A percentile compares a stretch with the other conserved stretches of the same genome.
Conservation (phyloP, 2,797 vertebrate genomes). For the Menidia menidia region DNA sequence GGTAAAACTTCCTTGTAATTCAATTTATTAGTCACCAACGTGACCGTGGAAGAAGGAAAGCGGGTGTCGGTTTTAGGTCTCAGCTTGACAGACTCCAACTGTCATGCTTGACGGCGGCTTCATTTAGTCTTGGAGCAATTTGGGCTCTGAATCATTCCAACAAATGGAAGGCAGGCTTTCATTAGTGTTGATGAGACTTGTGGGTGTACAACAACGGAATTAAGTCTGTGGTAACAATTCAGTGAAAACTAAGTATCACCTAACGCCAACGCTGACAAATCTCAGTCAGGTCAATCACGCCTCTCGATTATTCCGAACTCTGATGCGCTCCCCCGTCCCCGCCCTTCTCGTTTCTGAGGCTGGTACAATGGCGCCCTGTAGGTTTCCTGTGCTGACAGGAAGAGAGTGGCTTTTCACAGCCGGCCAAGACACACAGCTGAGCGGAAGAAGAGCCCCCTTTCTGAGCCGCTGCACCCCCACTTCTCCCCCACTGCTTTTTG, state of each 20-base stretch:
- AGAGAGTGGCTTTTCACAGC: constrained; percentile 79
- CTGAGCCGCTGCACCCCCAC: constrained; percentile 35
- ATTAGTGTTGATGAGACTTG: constrained; percentile 22
- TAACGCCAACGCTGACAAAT: constrained; percentile 39
- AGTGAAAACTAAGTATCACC: constrained; percentile 37
- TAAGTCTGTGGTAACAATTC: background rate
- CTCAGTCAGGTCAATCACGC: constrained; percentile 45
- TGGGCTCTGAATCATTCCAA: constrained; percentile 25
- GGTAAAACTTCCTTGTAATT: constrained; percentile 26
- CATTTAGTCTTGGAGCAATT: constrained; percentile 16
- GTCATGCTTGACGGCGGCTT: constrained; percentile 14
- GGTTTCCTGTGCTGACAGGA: constrained; percentile 77
- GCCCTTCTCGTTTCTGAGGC: constrained; percentile 9
- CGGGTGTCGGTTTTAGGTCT: background rate
- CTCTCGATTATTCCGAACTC: constrained; percentile 68
- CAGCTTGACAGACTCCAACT: constrained; percentile 7
- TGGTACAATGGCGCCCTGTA: constrained; percentile 75
- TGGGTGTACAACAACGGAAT: background rate
- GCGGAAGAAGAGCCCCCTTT: constrained; percentile 74
- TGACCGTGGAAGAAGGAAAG: background rate
- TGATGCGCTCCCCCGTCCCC: constrained; percentile 35
- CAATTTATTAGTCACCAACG: constrained; percentile 38
- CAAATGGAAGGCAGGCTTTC: constrained; percentile 23
- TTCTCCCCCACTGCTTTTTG: constrained; percentile 31
- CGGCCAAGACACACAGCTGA: constrained; percentile 81